Evolutionary conservation across 2,797 vertebrate species (phyloP).

Genomic region (Ambastaia sidthimunki): DNA sequence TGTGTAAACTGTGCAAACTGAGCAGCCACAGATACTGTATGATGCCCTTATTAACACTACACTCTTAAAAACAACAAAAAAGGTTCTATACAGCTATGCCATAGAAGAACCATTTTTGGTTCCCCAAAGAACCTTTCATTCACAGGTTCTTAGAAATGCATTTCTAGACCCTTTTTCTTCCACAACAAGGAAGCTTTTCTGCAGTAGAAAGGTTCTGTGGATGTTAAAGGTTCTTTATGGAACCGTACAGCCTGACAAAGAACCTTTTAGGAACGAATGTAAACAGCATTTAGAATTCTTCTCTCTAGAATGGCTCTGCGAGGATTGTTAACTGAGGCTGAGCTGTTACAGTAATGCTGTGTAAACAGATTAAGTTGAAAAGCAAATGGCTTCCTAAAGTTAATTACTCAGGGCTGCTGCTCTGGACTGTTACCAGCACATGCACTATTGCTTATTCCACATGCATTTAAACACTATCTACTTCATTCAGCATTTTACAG

Average conservation of each 20-base stretch:
- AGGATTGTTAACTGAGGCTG: background rate
- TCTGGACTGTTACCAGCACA: slow-evolving; percentile 17
- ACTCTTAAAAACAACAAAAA: too few relatives aligned
- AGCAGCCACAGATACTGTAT: background rate
- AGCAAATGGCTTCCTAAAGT: slow-evolving; percentile 31
- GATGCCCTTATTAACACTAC: background rate
- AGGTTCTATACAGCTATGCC: too few relatives aligned
- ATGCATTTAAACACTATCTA: slow-evolving; percentile 26
- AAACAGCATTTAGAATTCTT: background rate
- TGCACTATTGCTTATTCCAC: slow-evolving; percentile 22
- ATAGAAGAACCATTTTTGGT: too few relatives aligned
- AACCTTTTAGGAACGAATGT: too few relatives aligned
- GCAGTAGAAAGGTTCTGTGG: too few relatives aligned
- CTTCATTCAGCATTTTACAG: slow-evolving; percentile 45
- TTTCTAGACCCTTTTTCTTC: too few relatives aligned
- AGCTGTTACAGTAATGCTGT: slow-evolving; percentile 25
- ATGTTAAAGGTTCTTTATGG: too few relatives aligned
- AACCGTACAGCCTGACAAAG: too few relatives aligned
- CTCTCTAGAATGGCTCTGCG: background rate
- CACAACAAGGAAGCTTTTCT: too few relatives aligned
- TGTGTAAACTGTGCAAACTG: background rate
- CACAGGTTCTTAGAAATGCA: too few relatives aligned
- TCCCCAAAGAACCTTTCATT: background rate
- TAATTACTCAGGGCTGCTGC: slow-evolving; percentile 37
- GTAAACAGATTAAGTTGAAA: slow-evolving; percentile 41